Percentiles rank a stretch among this genome's conserved stretches.
Conservation (phyloP, 30 jellyfish, hydroid and myxozoan genomes). For the Calvadosia cruxmelitensis region DNA sequence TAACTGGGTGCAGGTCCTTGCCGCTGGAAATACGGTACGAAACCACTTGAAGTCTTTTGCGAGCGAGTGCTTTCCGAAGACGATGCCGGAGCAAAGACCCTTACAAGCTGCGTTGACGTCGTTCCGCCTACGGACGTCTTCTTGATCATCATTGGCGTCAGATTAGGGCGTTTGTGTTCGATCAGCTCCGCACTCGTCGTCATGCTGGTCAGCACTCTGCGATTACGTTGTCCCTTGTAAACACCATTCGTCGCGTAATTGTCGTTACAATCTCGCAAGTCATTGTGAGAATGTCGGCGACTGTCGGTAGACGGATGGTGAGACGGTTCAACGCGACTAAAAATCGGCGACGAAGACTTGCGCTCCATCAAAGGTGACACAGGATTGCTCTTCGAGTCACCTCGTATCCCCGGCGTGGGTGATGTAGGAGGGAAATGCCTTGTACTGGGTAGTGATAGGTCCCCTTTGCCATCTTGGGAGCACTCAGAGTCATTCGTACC, state of each 20-base stretch:
- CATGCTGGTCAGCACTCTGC: conserved; percentile 57
- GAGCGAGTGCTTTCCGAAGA: not conserved
- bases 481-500: conserved; percentile 41
- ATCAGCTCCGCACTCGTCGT: conserved; percentile 95
- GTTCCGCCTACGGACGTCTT: conserved; percentile 9
- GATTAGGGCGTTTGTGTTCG: conserved; percentile 42
- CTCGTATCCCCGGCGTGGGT: conserved; percentile 1
- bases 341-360: conserved; percentile 53
- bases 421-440: not conserved
- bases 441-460: not conserved
- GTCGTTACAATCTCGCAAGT: conserved; percentile 48
- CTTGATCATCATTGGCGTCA: conserved; percentile 11
- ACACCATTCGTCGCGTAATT: conserved; percentile 26
- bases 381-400: not conserved
- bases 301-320: not conserved
- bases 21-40: conserved; percentile 24
- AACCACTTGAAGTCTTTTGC: conserved; percentile 15
- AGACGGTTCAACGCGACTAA: not conserved
- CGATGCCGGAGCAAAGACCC: not conserved
- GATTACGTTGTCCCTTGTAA: conserved; percentile 28
- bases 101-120: conserved; percentile 3
- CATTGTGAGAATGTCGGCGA: conserved; percentile 80
- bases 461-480: not conserved
- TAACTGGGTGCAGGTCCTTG: conserved; percentile 50
- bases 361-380: conserved; percentile 3